phyloP scores from a whole-genome alignment of 2,113 vertebrate genomes.

The Chamaetylas fuelleborni region DNA sequence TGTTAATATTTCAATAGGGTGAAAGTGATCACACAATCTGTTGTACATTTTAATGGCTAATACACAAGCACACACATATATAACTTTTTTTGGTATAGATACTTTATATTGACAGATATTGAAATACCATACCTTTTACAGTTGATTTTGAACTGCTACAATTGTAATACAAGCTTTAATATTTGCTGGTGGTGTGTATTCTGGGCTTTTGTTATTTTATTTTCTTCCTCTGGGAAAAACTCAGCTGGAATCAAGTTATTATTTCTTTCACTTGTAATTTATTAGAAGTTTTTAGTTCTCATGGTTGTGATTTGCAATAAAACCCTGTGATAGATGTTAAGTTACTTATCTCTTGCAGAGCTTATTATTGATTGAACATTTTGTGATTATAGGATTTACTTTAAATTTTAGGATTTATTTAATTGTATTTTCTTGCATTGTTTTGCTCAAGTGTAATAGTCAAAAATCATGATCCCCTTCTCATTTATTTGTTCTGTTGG shows the following conservation, averaged over 20 bases:
- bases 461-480: background rate
- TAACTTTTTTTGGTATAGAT: background rate
- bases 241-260: background rate
- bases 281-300: background rate
- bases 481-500: background rate
- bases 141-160: background rate
- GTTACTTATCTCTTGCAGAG: background rate
- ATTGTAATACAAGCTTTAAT: background rate
- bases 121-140: background rate
- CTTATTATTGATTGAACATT: background rate
- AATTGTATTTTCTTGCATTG: background rate
- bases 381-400: background rate
- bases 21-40: background rate
- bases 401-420: background rate
- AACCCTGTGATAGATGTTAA: background rate
- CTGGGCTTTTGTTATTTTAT: background rate
- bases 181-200: background rate
- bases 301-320: background rate
- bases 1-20: background rate
- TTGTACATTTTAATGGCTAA: background rate
- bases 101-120: background rate
- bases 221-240: background rate
- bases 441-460: background rate
- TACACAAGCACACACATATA: fast-evolving
- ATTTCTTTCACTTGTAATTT: background rate